Percentiles rank a stretch among this genome's conserved stretches.
Evolutionary conservation across 2,888 invertebrate species (phyloP).

Genomic region (Agrotis ipsilon): DNA sequence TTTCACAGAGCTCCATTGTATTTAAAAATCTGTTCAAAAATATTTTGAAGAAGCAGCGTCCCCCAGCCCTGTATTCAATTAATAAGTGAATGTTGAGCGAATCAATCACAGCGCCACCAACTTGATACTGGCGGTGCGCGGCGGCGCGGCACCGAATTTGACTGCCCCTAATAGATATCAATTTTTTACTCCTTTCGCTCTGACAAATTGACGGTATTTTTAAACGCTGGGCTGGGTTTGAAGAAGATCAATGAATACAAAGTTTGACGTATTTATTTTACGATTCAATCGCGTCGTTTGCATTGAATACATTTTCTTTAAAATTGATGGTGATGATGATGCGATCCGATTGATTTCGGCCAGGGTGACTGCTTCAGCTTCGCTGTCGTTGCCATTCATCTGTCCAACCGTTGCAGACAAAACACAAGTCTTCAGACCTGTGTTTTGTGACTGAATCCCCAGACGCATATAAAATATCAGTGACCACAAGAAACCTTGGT

Average conservation of each 20-base stretch:
- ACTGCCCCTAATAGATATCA: constrained; percentile 29
- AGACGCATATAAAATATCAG: not conserved
- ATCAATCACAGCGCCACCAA: constrained; percentile 57
- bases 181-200: constrained; percentile 32
- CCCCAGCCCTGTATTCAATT: constrained; percentile 31
- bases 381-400: no score
- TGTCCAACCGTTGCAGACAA: no score
- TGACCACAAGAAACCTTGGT: not conserved
- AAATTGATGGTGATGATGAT: not conserved
- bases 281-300: not conserved
- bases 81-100: constrained; percentile 48
- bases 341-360: no score
- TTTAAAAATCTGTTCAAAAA: not conserved
- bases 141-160: constrained; percentile 11
- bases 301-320: not conserved
- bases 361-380: no score
- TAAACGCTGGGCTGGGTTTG: constrained; percentile 9
- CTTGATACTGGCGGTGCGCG: constrained; percentile 28
- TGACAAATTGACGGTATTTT: constrained; percentile 47
- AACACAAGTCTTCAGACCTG: no score
- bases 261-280: constrained; percentile 27
- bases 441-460: no score
- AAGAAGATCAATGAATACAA: constrained; percentile 38
- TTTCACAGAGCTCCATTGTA: not conserved
- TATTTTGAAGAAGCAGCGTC: no score